Base-by-base conservation (phyloP, 2,113 vertebrate species). In the Labeo catla region DNA sequence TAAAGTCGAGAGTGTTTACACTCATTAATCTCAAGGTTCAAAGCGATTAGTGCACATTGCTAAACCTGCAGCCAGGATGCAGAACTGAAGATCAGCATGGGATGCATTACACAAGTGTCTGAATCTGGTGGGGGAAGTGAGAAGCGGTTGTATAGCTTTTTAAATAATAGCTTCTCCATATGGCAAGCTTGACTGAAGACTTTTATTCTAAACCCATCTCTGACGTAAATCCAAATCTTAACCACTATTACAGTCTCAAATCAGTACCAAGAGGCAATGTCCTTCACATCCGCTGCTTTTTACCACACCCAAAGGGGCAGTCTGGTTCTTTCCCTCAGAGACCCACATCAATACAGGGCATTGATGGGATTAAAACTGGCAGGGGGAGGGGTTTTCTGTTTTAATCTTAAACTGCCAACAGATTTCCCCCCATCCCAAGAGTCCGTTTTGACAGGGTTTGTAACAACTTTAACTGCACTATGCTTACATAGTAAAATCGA, bases 71-170 rank as follows among this genome's bases (percentile, higher is more conserved):
- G 6, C 12, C 3, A 76, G 6, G 1, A 49, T 76, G 45, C 73
- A 49, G 21, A 49, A 23, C 73, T 28, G 21, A 23, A 50, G 73
- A 49, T 23, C 15, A 70, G 34, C 34, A 70, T 28, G 21, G 78
- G 84, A 61, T 79, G 88, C 23, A 21, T 47, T 57, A 77, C 16
- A 9, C 13, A 11, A 57, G 74, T 90, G 93, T 93, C 89, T 8
- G 89, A 85, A 89, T 79, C 90, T 81, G 82, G 91, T 87, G 86
- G 65, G 91, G 92, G 87, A 91, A 89, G 88, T 19, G 80, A 89
- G 88, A 89, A 81, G 87, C 3, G 39, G 86, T 88, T 89, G 83
- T 66, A 88, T 28, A 82, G 90, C 66, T 39, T 91, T 93, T 90
- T 91, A 91, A 80, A 76, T 83, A 82, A 76, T 66, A 88, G 89